Percentiles rank a stretch among this genome's conserved stretches.
Conservation (phyloP, 2,113 vertebrate genomes). For the Lynx canadensis region DNA sequence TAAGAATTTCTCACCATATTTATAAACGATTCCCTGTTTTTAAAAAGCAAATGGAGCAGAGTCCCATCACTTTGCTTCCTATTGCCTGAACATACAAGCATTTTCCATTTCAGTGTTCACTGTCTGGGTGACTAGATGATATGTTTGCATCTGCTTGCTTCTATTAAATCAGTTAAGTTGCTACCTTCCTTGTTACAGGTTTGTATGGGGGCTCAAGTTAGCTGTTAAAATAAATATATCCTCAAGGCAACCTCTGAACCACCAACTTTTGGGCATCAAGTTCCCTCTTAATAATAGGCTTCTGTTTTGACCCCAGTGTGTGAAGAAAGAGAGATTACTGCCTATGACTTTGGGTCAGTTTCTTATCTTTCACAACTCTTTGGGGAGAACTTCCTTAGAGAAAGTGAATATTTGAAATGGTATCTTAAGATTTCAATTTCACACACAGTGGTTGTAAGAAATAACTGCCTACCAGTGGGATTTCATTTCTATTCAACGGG, state of each 20-base stretch:
- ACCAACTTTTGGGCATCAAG: not conserved
- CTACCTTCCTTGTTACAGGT: constrained; percentile 7
- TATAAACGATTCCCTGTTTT: not conserved
- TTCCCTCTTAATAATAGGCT: constrained; percentile 60
- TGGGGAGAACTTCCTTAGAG: constrained; percentile 74
- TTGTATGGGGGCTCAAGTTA: not conserved
- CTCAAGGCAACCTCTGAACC: constrained; percentile 26
- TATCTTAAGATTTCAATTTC: constrained; percentile 83
- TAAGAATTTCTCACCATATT: not conserved
- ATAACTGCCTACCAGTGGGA: constrained; percentile 70
- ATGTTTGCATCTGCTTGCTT: constrained; percentile 36
- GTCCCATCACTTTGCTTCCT: not conserved
- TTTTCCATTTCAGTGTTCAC: constrained; percentile 16
- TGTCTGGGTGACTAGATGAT: not conserved
- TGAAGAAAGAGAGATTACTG: constrained; percentile 41
- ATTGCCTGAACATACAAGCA: not conserved
- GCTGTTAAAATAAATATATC: constrained; percentile 61
- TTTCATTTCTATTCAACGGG: constrained; percentile 75
- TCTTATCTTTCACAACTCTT: constrained; percentile 77
- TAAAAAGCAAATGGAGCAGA: not conserved
- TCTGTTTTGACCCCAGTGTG: constrained; percentile 37
- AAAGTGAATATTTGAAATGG: constrained; percentile 79
- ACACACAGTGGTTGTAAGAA: constrained; percentile 79
- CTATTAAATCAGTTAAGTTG: constrained; percentile 29
- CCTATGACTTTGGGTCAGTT: constrained; percentile 68